Evolutionary conservation across 2,888 invertebrate genomes (phyloP).

Genomic region (Caenorhabditis macrosperma): DNA sequence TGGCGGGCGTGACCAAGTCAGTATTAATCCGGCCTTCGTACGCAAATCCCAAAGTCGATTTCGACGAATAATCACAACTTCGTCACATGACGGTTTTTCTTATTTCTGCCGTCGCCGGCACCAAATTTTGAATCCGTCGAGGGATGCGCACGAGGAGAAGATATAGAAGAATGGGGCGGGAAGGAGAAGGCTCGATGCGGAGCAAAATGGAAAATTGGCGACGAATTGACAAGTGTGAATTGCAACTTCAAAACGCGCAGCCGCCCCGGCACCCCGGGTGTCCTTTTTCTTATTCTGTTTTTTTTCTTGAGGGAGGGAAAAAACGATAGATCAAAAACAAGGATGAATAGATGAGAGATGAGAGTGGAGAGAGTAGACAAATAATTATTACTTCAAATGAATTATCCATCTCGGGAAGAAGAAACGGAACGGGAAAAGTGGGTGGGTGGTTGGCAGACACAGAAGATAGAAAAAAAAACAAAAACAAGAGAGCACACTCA

Average conservation of each 20-base stretch:
- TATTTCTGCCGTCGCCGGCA: no score
- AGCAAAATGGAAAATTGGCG: conserved; percentile 1
- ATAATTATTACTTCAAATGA: conserved; percentile 7
- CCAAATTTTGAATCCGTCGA: no score
- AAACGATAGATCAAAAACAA: not conserved
- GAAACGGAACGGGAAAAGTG: not conserved
- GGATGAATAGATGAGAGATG: not conserved
- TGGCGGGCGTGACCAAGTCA: not conserved
- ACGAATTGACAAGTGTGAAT: conserved; percentile 20
- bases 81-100: no score
- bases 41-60: no score
- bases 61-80: not conserved
- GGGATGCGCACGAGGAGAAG: no score
- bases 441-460: not conserved
- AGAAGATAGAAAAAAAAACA: conserved; percentile 19
- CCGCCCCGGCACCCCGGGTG: not conserved
- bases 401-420: no score
- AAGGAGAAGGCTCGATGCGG: no score
- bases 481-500: conserved; percentile 19
- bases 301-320: not conserved
- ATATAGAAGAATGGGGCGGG: not conserved
- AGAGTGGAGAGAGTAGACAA: not conserved
- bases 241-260: not conserved
- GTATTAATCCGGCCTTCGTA: not conserved
- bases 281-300: no score